A percentile compares a stretch with the other conserved stretches of the same genome.
Evolutionary conservation across 2,888 invertebrate species (phyloP).

Genomic region (Osmoderma eremita): DNA sequence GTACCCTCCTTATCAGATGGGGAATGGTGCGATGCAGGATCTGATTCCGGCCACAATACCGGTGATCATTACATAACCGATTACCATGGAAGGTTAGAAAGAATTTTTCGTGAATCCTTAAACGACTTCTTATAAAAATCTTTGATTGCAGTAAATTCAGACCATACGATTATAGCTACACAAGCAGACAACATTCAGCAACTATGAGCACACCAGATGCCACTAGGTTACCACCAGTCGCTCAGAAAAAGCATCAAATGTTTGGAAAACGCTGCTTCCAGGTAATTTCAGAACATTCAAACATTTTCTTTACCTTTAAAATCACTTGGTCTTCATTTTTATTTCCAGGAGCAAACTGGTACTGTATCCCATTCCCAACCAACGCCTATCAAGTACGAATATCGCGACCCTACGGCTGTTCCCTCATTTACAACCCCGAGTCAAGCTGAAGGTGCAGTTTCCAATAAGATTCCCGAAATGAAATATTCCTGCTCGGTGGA

Average conservation of each 20-base stretch:
- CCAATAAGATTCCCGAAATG: slow-evolving; percentile 69
- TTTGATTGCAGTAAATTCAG: slow-evolving; percentile 70
- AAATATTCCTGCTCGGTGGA: slow-evolving; percentile 78
- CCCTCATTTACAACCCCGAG: slow-evolving; percentile 56
- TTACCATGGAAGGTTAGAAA: slow-evolving; percentile 70
- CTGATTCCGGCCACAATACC: slow-evolving; percentile 78
- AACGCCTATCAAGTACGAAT: slow-evolving; percentile 69
- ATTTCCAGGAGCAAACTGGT: slow-evolving; percentile 53
- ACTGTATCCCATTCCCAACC: slow-evolving; percentile 54
- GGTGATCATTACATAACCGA: slow-evolving; percentile 77
- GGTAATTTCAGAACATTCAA: slow-evolving; percentile 59
- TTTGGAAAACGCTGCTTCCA: slow-evolving; percentile 89
- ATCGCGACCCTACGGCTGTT: slow-evolving; percentile 62
- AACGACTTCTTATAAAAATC: neutral
- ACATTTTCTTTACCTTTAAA: neutral
- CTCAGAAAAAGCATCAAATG: slow-evolving; percentile 93
- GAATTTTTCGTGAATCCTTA: slow-evolving; percentile 1
- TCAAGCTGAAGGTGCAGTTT: slow-evolving; percentile 63
- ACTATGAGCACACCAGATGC: slow-evolving; percentile 62
- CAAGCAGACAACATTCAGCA: slow-evolving; percentile 65
- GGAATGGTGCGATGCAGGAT: slow-evolving; percentile 90
- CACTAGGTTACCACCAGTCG: slow-evolving; percentile 72
- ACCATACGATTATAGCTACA: slow-evolving; percentile 78
- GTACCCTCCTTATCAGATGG: slow-evolving; percentile 89
- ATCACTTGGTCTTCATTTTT: neutral